Base-by-base conservation (phyloP, 2,888 invertebrate species). In the Eupithecia insigniata region DNA sequence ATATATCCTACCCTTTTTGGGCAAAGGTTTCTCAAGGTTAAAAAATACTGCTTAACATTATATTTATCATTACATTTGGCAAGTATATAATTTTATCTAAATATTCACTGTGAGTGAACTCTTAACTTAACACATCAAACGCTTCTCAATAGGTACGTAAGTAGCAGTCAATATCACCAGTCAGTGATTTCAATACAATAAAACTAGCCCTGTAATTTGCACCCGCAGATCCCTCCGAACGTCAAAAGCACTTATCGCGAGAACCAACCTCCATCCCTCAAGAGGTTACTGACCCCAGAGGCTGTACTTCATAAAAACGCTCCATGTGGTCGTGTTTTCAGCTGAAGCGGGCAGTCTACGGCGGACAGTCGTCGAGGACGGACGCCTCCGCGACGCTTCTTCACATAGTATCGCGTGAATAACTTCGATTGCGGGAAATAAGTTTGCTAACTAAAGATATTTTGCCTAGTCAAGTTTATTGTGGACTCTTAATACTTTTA, bases 221-320 rank as follows among this genome's bases (percentile, higher is more conserved):
- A 75, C 70, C 55, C 66, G 26, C 51, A 55, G 73, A 55, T 62
- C 70, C 64, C 62, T 67, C 60, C 73, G 72, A 75, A 77, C 76
- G 75, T 79, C 72, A 76, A 81, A 80, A 83, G 83, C 84, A 83
- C 84, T 86, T 83, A 83, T 72, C 78, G 78, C 73, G 79, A 77
- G 83, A 55, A 60, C 61, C 32, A 82, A 83, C 81, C 85, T 83
- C 85, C 86, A 89, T 89, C 89, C 87, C 87, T 83, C 83, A 77
- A 83, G 71, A 87, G 92, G 89, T 92, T 86, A 87, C 80, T 89
- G 91, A 92, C 91, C 92, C 86, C 80, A 81, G 80, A 86, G 86
- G 86, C 85, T 84, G 82, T 83, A 85, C 87, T 86, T 90, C 87
- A 88, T 85, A 90, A 88, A 90, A 91, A 85, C 79, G 55, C 79